Evolutionary conservation across 1,140 invertebrate species (phyloP).

Genomic region (Ceratoteleas bidentatus): DNA sequence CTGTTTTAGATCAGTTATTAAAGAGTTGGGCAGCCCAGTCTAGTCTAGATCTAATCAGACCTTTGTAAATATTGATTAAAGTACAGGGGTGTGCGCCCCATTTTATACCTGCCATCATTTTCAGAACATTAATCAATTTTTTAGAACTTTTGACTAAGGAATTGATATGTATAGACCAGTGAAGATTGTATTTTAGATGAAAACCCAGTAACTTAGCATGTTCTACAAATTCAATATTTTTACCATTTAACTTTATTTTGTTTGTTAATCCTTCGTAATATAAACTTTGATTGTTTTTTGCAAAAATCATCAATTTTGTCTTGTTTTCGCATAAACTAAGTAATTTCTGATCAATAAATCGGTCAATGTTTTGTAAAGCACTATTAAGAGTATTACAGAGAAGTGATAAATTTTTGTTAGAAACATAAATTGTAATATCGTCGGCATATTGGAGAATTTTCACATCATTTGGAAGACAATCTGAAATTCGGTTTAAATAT

Average conservation of each 20-base stretch:
- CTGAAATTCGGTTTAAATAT: constrained; percentile 21
- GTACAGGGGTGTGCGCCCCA: constrained; percentile 8
- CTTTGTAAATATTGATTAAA: constrained; percentile 12
- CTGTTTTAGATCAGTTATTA: neutral
- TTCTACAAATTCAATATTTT: constrained; percentile 3
- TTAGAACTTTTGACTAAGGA: neutral
- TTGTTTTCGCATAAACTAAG: constrained; percentile 6
- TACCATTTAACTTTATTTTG: constrained; percentile 17
- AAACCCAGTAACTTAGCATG: constrained; percentile 47
- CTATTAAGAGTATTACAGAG: neutral
- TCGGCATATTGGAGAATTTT: constrained; percentile 27
- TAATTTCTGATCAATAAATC: constrained; percentile 1
- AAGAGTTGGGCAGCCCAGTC: constrained; percentile 3
- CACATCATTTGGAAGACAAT: neutral
- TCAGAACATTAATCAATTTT: constrained; percentile 1
- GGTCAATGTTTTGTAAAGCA: constrained; percentile 4
- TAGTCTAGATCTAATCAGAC: constrained; percentile 6
- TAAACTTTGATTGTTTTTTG: neutral
- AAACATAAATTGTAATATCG: constrained; percentile 21
- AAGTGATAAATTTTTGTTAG: neutral
- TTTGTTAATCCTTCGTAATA: neutral
- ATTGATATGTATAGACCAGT: constrained; percentile 21
- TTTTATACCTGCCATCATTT: neutral
- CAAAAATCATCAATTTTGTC: neutral
- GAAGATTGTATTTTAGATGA: constrained; percentile 45